phyloP scores from a whole-genome alignment of 1,140 invertebrate genomes.

The Diuraphis noxia region DNA sequence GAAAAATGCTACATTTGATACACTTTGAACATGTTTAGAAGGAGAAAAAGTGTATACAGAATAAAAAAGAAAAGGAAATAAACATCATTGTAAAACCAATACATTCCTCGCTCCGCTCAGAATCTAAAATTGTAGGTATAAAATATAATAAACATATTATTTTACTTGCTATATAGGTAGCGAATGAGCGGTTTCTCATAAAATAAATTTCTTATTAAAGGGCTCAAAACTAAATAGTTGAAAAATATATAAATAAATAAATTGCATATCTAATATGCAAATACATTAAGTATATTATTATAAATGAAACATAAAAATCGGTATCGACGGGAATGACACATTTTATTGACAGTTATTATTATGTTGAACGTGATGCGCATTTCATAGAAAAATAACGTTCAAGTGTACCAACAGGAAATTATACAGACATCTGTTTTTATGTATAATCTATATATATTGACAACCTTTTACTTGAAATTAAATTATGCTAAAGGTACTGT shows the following conservation, averaged over 20 bases:
- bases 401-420: background rate
- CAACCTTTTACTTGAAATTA: background rate
- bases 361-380: background rate
- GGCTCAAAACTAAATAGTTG: background rate
- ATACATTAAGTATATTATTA: background rate
- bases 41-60: no score
- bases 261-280: background rate
- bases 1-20: no score
- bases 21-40: no score
- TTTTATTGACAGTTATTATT: constrained; percentile 33
- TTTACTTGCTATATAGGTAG: background rate
- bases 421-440: constrained; percentile 4
- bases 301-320: background rate
- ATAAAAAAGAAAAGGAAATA: no score
- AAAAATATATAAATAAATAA: background rate
- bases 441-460: background rate
- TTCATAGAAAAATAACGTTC: background rate
- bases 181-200: background rate
- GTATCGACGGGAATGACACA: background rate
- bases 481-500: background rate
- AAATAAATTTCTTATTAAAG: background rate
- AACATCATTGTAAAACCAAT: no score
- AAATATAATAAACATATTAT: background rate
- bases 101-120: no score
- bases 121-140: no score